phyloP scores from a whole-genome alignment of 2,113 vertebrate species.

The Euleptes europaea region DNA sequence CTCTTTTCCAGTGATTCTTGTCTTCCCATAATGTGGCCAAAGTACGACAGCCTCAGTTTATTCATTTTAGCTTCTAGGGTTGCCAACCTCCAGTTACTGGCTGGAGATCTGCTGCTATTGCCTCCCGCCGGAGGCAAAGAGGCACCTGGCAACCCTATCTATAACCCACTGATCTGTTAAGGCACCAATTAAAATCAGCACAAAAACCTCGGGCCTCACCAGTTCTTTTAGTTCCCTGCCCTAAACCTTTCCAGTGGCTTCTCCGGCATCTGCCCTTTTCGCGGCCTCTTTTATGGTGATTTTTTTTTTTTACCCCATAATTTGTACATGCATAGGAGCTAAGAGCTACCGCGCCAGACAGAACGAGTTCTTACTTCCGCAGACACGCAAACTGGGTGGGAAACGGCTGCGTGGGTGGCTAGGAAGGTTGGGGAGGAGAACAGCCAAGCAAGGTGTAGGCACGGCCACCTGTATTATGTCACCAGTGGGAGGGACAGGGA shows the following conservation, averaged over 20 bases:
- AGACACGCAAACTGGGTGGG: background rate
- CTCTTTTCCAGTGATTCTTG: too few species aligned
- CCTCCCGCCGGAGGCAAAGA: too few species aligned
- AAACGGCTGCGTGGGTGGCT: background rate
- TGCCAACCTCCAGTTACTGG: too few species aligned
- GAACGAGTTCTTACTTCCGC: background rate
- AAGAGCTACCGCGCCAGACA: background rate
- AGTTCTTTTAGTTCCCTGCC: background rate
- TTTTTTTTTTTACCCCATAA: background rate
- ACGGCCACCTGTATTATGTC: background rate
- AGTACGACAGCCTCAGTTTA: too few species aligned
- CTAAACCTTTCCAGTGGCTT: background rate
- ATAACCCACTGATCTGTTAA: too few species aligned
- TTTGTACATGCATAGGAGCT: background rate
- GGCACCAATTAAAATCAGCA: background rate
- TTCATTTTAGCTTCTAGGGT: too few species aligned
- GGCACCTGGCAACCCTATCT: too few species aligned
- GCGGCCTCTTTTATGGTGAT: background rate
- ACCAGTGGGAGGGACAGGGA: background rate
- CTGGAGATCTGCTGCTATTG: too few species aligned
- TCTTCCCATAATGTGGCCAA: too few species aligned
- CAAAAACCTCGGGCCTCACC: too few species aligned
- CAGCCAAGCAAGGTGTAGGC: background rate
- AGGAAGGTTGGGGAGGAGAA: rapidly evolving
- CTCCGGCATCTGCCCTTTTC: background rate